phyloP scores from a whole-genome alignment of 2,113 vertebrate species.

The Aptenodytes patagonicus region DNA sequence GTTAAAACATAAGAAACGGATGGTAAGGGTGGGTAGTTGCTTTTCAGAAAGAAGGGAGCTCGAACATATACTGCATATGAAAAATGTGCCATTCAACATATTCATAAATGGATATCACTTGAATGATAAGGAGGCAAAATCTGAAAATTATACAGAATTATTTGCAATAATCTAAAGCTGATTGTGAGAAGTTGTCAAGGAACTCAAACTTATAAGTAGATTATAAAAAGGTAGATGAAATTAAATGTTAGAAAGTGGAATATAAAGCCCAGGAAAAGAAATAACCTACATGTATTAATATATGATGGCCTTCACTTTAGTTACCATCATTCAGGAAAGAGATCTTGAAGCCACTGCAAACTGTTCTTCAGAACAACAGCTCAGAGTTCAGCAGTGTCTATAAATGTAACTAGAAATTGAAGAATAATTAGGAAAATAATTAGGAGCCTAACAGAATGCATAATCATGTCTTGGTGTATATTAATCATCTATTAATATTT shows the following conservation, averaged over 20 bases:
- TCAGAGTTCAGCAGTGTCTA: neutral
- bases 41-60: conserved; percentile 10
- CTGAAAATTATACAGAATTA: neutral
- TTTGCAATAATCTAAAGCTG: neutral
- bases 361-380: neutral
- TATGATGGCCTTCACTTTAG: neutral
- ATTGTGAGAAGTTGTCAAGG: neutral
- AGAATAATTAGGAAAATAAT: neutral
- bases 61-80: neutral
- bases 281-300: neutral
- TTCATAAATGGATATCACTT: neutral
- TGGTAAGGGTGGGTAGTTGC: neutral
- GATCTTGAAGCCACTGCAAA: neutral
- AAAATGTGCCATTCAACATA: neutral
- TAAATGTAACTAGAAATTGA: neutral
- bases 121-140: neutral
- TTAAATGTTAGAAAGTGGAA: neutral
- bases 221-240: neutral
- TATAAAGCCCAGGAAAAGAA: neutral
- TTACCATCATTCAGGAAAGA: neutral
- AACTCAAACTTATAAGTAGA: neutral
- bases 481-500: neutral
- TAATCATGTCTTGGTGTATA: neutral
- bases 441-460: neutral
- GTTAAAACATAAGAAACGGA: neutral